Evolutionary conservation across 2,113 vertebrate genomes (phyloP), one percentile per base, ranked within the genome.

Genomic region (Pogonocichla stellata): DNA sequence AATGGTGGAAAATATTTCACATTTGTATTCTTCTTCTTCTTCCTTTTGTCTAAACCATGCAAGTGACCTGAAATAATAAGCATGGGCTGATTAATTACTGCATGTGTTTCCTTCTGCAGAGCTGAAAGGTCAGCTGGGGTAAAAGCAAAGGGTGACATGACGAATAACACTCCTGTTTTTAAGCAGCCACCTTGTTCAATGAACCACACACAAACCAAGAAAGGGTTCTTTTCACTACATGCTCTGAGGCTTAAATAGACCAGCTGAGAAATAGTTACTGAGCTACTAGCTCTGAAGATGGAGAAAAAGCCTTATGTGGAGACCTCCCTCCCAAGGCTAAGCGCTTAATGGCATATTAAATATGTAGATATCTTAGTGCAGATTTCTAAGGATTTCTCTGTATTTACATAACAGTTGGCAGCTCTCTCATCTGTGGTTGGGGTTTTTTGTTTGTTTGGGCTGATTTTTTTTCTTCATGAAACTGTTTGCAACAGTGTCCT

Each of bases 161-260:
- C 3, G 12, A 58, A 51, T 75, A 92, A 73, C 85, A 47, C 56
- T 64, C 33, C 65, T 70, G 89, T 14, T 95, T 96, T 96, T 90
- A 95, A 95, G 96, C 81, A 92, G 93, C 78, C 95, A 97, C 84
- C 89, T 88, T 96, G 97, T 54, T 97, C 96, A 95, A 29, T 98
- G 97, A 98, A 97, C 97, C 98, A 97, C 86, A 83, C 34, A 72
- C 83, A 97, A 95, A 84, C 56, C 50, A 91, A 93, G 95, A 94
- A 86, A 86, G 54, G 88, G 45, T 29, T 96, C 93, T 95, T 97
- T 97, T 97, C 92, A 96, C 92, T 88, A 83, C 69, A 91, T 62
- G 73, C 25, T 7, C 62, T 92, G 90, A 96, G 93, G 96, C 97
- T 97, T 86, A 92, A 94, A 96, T 9, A 24, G 73, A 73, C 85